These are phyloP conservation scores for Scaptomyza parva DNA, from an alignment of 2,888 invertebrate species.

Conservation along the genomic window DNA sequence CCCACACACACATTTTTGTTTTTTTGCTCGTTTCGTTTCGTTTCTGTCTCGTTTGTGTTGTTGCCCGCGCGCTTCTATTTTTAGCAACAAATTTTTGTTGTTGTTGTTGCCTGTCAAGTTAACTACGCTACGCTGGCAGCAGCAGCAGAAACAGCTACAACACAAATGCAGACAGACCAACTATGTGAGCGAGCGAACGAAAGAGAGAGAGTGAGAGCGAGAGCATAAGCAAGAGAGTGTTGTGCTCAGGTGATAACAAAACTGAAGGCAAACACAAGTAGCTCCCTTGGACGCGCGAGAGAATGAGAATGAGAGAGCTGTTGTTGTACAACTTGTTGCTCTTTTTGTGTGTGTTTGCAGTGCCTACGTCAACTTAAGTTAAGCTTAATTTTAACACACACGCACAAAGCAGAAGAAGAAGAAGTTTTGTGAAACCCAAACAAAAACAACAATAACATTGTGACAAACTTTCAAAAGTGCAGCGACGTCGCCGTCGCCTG, in stretches of 20 bases:
- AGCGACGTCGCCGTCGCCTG: constrained; percentile 61
- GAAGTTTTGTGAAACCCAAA: constrained; percentile 13
- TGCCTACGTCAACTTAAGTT: constrained; percentile 44
- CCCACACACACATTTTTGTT: constrained; percentile 59
- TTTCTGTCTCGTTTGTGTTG: constrained; percentile 66
- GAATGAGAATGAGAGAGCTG: constrained; percentile 15
- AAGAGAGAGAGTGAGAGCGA: constrained; percentile 25
- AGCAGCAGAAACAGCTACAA: constrained; percentile 34
- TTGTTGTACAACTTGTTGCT: constrained; percentile 48
- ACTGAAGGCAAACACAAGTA: constrained; percentile 18
- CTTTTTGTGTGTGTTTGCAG: constrained; percentile 28
- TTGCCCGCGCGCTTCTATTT: constrained; percentile 72
- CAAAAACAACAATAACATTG: constrained; percentile 39
- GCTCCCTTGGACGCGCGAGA: constrained; percentile 9
- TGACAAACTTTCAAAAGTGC: constrained; percentile 66
- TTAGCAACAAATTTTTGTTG: constrained; percentile 64
- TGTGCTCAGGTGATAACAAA: constrained; percentile 71
- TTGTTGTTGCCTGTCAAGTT: constrained; percentile 65
- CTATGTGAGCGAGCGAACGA: constrained; percentile 46
- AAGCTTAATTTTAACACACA: constrained; percentile 49
- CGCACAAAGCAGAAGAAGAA: constrained; percentile 33
- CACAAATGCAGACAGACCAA: constrained; percentile 59
- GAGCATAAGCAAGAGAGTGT: background rate
- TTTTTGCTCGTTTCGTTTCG: constrained; percentile 66
- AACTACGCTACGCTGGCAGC: constrained; percentile 72